A percentile compares a stretch with the other conserved stretches of the same genome.
phyloP scores from a whole-genome alignment of 1,140 invertebrate genomes.

The Ceratosolen fusciceps region DNA sequence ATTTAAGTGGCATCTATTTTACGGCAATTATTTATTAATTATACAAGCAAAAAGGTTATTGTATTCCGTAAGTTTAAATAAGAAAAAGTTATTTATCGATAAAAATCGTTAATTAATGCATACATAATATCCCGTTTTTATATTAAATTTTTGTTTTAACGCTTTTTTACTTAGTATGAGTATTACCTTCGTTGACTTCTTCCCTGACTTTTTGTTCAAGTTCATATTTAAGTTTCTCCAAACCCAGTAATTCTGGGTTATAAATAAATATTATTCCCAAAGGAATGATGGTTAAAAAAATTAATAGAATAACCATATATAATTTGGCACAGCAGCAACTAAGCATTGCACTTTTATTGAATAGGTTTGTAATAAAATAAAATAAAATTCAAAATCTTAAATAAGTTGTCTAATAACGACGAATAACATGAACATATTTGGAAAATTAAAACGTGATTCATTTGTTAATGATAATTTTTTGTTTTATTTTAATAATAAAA shows the following conservation, averaged over 20 bases:
- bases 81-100: too few species aligned
- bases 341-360: constrained; percentile 17
- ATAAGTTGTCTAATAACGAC: neutral
- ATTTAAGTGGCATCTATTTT: neutral
- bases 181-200: too few species aligned
- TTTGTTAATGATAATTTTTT: constrained; percentile 16
- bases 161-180: too few species aligned
- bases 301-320: neutral
- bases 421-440: constrained; percentile 1
- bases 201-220: too few species aligned
- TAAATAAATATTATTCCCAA: constrained; percentile 23
- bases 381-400: neutral
- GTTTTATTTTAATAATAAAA: neutral
- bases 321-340: constrained; percentile 30
- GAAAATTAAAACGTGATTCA: neutral
- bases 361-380: constrained; percentile 11
- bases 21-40: neutral
- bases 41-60: too few species aligned
- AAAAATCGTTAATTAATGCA: too few species aligned
- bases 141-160: too few species aligned
- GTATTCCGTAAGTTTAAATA: too few species aligned
- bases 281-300: constrained; percentile 11
- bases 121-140: too few species aligned
- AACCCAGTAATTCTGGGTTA: constrained; percentile 28
- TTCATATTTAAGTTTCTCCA: neutral